Evolutionary conservation across 2,797 vertebrate species (phyloP).

Genomic region (Acanthiza pusilla): DNA sequence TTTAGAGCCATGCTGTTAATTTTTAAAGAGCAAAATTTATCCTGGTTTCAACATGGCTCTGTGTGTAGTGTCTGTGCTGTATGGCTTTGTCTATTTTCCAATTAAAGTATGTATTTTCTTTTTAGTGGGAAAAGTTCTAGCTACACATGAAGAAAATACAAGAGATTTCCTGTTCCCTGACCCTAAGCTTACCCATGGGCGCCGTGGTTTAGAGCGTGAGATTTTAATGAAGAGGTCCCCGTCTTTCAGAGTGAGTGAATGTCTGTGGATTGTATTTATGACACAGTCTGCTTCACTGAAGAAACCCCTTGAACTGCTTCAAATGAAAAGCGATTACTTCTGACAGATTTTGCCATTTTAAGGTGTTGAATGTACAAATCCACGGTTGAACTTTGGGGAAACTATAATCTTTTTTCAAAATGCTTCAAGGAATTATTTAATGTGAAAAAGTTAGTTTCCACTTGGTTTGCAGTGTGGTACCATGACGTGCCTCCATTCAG

Average conservation of each 20-base stretch:
- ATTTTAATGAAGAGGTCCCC: slow-evolving; percentile 86
- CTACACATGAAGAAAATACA: slow-evolving; percentile 84
- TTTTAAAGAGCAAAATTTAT: neutral
- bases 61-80: neutral
- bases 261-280: slow-evolving; percentile 34
- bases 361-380: slow-evolving; percentile 26
- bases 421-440: neutral
- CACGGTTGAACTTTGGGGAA: slow-evolving; percentile 3
- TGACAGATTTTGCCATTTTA: slow-evolving; percentile 33
- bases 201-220: slow-evolving; percentile 79
- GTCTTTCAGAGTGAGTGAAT: slow-evolving; percentile 82
- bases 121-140: slow-evolving; percentile 86
- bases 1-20: neutral
- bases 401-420: neutral
- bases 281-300: neutral
- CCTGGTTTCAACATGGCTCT: neutral
- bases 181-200: slow-evolving; percentile 74
- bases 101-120: slow-evolving; percentile 57
- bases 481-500: neutral
- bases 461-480: neutral
- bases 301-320: slow-evolving; percentile 32
- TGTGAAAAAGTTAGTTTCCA: slow-evolving; percentile 1
- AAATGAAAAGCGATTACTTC: slow-evolving; percentile 20
- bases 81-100: slow-evolving; percentile 34
- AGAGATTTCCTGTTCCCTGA: slow-evolving; percentile 90